Conservation (phyloP, 1,140 invertebrate genomes). For the Drosophila pachea region DNA sequence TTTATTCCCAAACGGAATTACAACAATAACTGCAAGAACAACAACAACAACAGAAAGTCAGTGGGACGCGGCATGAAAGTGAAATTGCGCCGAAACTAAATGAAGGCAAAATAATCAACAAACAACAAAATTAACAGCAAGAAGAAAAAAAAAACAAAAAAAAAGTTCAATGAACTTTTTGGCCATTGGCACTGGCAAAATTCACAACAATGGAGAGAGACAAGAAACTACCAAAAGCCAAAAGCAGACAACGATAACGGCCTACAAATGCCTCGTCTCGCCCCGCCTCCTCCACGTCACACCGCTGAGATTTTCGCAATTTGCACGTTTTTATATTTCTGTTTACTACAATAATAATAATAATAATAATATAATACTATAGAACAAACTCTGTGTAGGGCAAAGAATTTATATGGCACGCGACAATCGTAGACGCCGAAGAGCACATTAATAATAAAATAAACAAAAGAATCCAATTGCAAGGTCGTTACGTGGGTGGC, state of each 20-base stretch:
- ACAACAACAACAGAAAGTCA: neutral
- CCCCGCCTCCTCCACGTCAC: neutral
- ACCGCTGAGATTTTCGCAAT: conserved; percentile 12
- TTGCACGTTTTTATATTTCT: conserved; percentile 44
- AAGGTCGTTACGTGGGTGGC: conserved; percentile 45
- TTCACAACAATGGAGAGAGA: conserved; percentile 26
- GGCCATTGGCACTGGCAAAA: conserved; percentile 56
- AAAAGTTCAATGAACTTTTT: conserved; percentile 71
- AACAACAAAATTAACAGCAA: conserved; percentile 40
- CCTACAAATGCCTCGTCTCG: conserved; percentile 28
- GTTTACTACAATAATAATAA: conserved; percentile 47
- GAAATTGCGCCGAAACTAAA: conserved; percentile 56
- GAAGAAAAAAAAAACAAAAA: conserved; percentile 41
- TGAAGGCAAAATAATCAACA: conserved; percentile 52
- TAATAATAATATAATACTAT: conserved; percentile 24
- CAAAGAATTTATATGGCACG: conserved; percentile 35
- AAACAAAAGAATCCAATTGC: conserved; percentile 28
- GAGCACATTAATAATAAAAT: conserved; percentile 27
- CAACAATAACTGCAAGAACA: too few relatives aligned
- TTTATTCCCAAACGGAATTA: too few relatives aligned
- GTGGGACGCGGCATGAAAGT: conserved; percentile 52
- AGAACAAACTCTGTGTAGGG: conserved; percentile 12
- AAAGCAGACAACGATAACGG: conserved; percentile 61
- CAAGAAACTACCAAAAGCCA: conserved; percentile 57
- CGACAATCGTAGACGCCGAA: conserved; percentile 34